Evolutionary conservation across 2,797 vertebrate genomes (phyloP).

Genomic region (Pagetopsis macropterus): DNA sequence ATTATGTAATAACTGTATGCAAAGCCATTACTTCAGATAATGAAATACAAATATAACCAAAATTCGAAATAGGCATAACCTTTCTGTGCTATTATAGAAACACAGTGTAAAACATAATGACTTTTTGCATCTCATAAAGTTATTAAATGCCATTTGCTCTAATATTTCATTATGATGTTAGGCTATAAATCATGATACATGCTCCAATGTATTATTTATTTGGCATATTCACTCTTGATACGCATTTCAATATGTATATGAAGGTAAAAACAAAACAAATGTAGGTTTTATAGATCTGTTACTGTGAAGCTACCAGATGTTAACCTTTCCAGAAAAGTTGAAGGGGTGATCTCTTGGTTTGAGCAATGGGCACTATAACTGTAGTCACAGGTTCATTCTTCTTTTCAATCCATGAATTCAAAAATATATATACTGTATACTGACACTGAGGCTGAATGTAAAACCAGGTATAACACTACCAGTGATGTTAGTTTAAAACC

Average conservation of each 20-base stretch:
- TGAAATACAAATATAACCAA: neutral
- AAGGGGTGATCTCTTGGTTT: neutral
- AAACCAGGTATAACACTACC: neutral
- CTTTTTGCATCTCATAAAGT: constrained; percentile 1
- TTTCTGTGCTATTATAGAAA: neutral
- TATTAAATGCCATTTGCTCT: neutral
- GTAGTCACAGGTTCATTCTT: too few relatives aligned
- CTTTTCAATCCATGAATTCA: neutral
- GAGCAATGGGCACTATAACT: neutral
- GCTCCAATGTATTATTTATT: neutral
- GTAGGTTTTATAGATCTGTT: neutral
- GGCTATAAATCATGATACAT: neutral
- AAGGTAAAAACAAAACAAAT: neutral
- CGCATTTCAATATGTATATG: neutral
- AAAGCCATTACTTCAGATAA: neutral
- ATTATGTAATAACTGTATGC: neutral
- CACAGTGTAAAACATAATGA: neutral
- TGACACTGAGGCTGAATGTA: too few relatives aligned
- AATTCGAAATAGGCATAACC: neutral
- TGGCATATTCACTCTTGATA: neutral
- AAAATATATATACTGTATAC: too few relatives aligned
- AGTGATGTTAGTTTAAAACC: neutral
- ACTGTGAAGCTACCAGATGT: neutral
- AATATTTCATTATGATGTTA: neutral
- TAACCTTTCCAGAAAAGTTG: neutral